Evolutionary conservation across 1,140 invertebrate genomes (phyloP).

Genomic region (Varroa destructor): DNA sequence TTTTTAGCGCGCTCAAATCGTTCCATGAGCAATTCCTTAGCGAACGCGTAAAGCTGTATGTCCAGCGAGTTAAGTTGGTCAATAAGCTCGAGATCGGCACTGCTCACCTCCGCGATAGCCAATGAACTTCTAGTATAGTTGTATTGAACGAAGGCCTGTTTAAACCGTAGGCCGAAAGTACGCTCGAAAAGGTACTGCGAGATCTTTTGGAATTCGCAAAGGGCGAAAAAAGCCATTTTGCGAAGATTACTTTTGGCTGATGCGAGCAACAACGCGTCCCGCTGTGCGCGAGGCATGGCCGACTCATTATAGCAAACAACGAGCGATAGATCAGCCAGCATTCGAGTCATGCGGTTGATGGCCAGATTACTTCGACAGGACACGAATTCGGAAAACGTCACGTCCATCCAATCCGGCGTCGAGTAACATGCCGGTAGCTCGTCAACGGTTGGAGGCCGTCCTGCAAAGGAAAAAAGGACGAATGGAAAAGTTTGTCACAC

Average conservation of each 20-base stretch:
- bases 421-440: slow-evolving; percentile 47
- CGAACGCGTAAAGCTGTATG: slow-evolving; percentile 82
- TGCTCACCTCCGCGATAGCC: slow-evolving; percentile 56
- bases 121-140: slow-evolving; percentile 69
- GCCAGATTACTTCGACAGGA: slow-evolving; percentile 81
- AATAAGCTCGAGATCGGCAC: slow-evolving; percentile 59
- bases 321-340: slow-evolving; percentile 84
- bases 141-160: slow-evolving; percentile 71
- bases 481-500: too few relatives aligned
- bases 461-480: slow-evolving; percentile 42
- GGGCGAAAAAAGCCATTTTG: slow-evolving; percentile 88
- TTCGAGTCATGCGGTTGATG: slow-evolving; percentile 86
- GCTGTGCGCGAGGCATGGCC: slow-evolving; percentile 49
- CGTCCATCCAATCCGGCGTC: slow-evolving; percentile 48
- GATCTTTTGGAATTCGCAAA: slow-evolving; percentile 86
- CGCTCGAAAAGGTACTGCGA: slow-evolving; percentile 93
- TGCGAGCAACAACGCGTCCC: slow-evolving; percentile 67
- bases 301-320: slow-evolving; percentile 87
- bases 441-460: slow-evolving; percentile 56
- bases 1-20: slow-evolving; percentile 48
- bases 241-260: slow-evolving; percentile 88
- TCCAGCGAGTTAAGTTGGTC: slow-evolving; percentile 72
- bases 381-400: slow-evolving; percentile 68
- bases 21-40: slow-evolving; percentile 70
- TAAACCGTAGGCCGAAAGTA: slow-evolving; percentile 84